Evolutionary conservation across 2,888 invertebrate species (phyloP).

Genomic region (Dasysyrphus tricinctus): DNA sequence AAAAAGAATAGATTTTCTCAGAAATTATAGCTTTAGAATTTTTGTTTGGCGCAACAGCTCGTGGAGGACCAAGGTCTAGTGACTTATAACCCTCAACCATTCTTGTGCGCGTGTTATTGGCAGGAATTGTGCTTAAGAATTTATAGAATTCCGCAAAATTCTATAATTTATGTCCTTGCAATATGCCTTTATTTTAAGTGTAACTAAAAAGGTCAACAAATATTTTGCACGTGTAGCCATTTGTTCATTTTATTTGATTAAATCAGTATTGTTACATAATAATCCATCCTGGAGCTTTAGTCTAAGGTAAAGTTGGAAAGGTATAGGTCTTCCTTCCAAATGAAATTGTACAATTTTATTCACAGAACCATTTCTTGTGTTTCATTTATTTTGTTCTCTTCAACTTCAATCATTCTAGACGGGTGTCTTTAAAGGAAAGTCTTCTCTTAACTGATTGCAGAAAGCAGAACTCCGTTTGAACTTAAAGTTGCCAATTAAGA

Average conservation of each 20-base stretch:
- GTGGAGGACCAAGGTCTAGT: too few relatives aligned
- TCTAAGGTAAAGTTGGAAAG: background rate
- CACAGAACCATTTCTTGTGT: background rate
- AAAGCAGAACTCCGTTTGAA: background rate
- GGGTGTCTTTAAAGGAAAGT: background rate
- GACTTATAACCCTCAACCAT: too few relatives aligned
- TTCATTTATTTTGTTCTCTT: background rate
- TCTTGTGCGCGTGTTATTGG: too few relatives aligned
- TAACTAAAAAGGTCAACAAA: background rate
- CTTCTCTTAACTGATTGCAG: background rate
- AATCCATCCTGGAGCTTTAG: background rate
- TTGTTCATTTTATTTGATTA: background rate
- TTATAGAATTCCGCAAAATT: too few relatives aligned
- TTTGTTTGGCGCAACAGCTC: too few relatives aligned
- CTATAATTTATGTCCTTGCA: too few relatives aligned
- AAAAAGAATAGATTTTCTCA: too few relatives aligned
- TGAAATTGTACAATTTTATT: background rate
- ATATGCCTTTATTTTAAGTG: background rate
- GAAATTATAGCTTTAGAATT: too few relatives aligned
- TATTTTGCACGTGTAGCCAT: background rate
- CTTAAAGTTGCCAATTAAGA: conserved; percentile 10
- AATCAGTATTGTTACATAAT: background rate
- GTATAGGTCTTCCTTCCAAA: background rate
- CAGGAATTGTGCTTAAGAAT: too few relatives aligned
- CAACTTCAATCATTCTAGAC: background rate